phyloP scores from a whole-genome alignment of 2,888 invertebrate genomes.

The Eupithecia tripunctaria region DNA sequence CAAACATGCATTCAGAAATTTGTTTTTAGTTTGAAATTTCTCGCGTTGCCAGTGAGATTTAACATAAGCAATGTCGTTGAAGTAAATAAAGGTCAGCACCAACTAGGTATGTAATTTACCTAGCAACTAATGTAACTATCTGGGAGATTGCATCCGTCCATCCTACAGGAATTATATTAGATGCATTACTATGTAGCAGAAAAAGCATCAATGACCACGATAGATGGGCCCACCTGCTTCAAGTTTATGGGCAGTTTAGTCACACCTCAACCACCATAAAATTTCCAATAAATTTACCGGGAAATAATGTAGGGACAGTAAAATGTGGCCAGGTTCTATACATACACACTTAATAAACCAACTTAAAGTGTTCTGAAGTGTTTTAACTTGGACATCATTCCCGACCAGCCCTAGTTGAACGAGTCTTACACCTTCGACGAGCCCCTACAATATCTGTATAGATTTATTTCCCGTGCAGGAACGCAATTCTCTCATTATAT shows the following conservation, averaged over 20 bases:
- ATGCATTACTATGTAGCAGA: constrained; percentile 34
- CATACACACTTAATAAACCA: too few relatives aligned
- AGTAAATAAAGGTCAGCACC: neutral
- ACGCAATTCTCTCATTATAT: too few relatives aligned
- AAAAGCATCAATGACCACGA: constrained; percentile 44
- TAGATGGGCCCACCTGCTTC: constrained; percentile 53
- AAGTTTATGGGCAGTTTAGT: constrained; percentile 51
- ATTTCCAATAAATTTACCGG: constrained; percentile 38
- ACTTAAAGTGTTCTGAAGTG: too few relatives aligned
- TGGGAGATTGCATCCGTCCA: constrained; percentile 36
- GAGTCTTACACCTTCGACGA: too few relatives aligned
- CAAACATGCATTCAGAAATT: neutral
- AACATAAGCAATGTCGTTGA: neutral
- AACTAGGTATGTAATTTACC: neutral
- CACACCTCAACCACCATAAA: constrained; percentile 44
- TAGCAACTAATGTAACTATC: neutral
- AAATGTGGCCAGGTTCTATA: neutral
- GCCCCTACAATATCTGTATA: too few relatives aligned
- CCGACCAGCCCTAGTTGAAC: too few relatives aligned
- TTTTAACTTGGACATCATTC: too few relatives aligned
- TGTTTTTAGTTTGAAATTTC: neutral
- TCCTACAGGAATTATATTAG: constrained; percentile 42
- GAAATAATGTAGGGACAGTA: neutral
- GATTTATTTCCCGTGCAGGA: too few relatives aligned
- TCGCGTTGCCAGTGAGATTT: too few relatives aligned